Percentiles rank a stretch among this genome's conserved stretches.
Evolutionary conservation across 2,888 invertebrate genomes (phyloP).

Genomic region (Didymodactylos carnosus): DNA sequence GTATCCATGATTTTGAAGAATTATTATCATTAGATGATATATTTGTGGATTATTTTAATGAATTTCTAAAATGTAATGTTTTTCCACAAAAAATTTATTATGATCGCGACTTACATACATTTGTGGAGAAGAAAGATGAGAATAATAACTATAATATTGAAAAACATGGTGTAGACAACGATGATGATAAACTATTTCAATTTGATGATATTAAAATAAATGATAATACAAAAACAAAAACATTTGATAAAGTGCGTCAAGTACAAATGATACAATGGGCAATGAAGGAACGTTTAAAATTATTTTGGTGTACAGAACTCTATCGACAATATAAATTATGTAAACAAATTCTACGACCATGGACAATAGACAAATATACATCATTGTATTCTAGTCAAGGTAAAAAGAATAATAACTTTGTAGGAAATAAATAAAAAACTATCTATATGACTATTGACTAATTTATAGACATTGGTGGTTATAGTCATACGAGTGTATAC

Average conservation of each 20-base stretch:
- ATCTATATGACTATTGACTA: too few species aligned
- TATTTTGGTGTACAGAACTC: slow-evolving; percentile 22
- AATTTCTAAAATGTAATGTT: slow-evolving; percentile 22
- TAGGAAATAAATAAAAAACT: too few species aligned
- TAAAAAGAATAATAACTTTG: too few species aligned
- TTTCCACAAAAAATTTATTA: background rate
- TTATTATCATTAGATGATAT: slow-evolving; percentile 33
- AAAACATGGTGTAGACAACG: background rate
- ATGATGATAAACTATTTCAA: slow-evolving; percentile 14
- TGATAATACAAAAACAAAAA: slow-evolving; percentile 18
- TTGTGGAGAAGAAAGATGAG: background rate
- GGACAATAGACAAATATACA: slow-evolving; percentile 17
- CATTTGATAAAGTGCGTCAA: background rate
- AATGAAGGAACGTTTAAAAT: slow-evolving; percentile 26
- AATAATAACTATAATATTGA: background rate
- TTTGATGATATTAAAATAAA: slow-evolving; percentile 22
- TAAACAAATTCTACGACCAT: slow-evolving; percentile 28
- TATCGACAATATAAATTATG: slow-evolving; percentile 33
- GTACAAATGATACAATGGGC: slow-evolving; percentile 23
- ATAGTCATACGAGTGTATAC: too few species aligned
- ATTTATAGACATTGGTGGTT: too few species aligned
- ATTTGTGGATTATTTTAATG: slow-evolving; percentile 34
- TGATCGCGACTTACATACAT: background rate
- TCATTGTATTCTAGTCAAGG: slow-evolving; percentile 10
- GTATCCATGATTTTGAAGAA: slow-evolving; percentile 32